Evolutionary conservation across 1,140 invertebrate species (phyloP), one percentile per base, ranked within the genome.

Genomic region (Drosophila nannoptera): DNA sequence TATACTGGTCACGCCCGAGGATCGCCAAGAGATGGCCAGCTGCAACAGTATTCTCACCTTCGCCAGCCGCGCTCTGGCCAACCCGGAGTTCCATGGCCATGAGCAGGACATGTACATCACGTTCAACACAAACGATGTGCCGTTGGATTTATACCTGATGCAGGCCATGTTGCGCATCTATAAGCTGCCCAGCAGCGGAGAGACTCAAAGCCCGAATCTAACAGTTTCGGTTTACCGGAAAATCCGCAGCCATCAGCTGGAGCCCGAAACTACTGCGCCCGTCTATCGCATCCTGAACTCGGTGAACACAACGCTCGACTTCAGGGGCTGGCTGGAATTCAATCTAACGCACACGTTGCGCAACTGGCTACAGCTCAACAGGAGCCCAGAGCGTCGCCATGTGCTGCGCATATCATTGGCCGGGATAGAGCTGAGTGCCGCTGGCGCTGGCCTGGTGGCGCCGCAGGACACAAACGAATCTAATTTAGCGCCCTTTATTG

Each of bases 21-120:
- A 89, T 69, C 78, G 84, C 5, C 63, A 74, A 32, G 80, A 86
- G 52, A 86, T 89, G 46, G 88, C 84, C 46, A 87, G 53, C 2
- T 87, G 86, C 55, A 89, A 89, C 14, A 89, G 84, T 40, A 82
- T 89, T 12, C 53, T 89, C 14, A 89, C 86, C 2, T 89, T 89
- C 42, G 65, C 74, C 2, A 89, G 81, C 61, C 74, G 77, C 11
- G 14, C 16, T 5, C 7, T 7, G 43, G 36, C 7, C 2, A 9
- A 66, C 7, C 42, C 64, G 9, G 46, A 54, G 6, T 4, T 16
- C 2, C n/a, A n/a, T n/a, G 5, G 5, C 4, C 56, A 74, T 8
- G 42, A 58, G 2, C 32, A 53, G 32, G 74, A 86, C 29, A 29
- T 86, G 35, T 48, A 77, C 14, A 72, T 87, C 4, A 70, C 54